Evolutionary conservation across 2,113 vertebrate species (phyloP).

Genomic region (Coryphaenoides rupestris): DNA sequence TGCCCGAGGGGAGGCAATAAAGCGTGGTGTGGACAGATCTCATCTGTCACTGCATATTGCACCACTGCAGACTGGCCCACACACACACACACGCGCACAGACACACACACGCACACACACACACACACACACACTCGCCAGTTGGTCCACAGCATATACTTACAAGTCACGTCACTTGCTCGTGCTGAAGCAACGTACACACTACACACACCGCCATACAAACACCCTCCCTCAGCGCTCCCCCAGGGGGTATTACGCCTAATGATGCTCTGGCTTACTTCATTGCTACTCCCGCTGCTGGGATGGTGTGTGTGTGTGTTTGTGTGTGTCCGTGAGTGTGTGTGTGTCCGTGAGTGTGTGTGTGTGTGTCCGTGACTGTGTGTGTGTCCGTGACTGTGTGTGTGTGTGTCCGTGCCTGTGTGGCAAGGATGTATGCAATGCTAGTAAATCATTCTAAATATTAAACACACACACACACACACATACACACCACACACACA

Average conservation of each 20-base stretch:
- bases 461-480: slow-evolving; percentile 9
- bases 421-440: slow-evolving; percentile 22
- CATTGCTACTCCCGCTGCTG: slow-evolving; percentile 10
- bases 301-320: slow-evolving; percentile 10
- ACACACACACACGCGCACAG: slow-evolving; percentile 4
- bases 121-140: slow-evolving; percentile 2
- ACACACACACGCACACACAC: slow-evolving; percentile 4
- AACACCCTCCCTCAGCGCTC: background rate
- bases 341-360: slow-evolving; percentile 30
- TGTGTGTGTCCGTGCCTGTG: background rate
- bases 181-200: slow-evolving; percentile 6
- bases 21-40: slow-evolving; percentile 42
- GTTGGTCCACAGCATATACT: background rate
- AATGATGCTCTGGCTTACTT: slow-evolving; percentile 44
- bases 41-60: slow-evolving; percentile 50
- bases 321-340: slow-evolving; percentile 20
- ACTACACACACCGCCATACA: slow-evolving; percentile 4
- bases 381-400: background rate
- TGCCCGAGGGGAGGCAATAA: slow-evolving; percentile 47
- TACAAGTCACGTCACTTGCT: background rate
- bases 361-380: background rate
- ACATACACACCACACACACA: slow-evolving; percentile 20
- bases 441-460: slow-evolving; percentile 18
- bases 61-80: slow-evolving; percentile 35
- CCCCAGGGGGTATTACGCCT: slow-evolving; percentile 45